Evolutionary conservation across 2,113 vertebrate species (phyloP), one percentile per base, ranked within the genome.

Genomic region (Turnix velox): DNA sequence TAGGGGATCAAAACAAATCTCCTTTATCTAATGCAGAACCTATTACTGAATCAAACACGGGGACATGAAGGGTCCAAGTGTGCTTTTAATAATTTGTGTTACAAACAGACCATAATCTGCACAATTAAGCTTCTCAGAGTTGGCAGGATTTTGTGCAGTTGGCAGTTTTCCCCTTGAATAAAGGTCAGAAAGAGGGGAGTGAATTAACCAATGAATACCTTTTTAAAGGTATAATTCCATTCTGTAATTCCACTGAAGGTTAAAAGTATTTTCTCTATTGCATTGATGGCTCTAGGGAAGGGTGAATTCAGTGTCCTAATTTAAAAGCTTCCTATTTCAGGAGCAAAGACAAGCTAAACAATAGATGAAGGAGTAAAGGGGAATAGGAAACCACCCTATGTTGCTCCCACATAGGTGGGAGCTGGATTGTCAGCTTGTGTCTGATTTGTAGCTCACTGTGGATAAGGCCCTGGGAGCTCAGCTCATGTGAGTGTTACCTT

Each of bases 61-160:
- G 51, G 68, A 79, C 15, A 3, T 51, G 84, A 94, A 92, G 81
- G 88, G 88, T 96, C 92, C 89, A 91, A 96, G 84, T 62, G 80
- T 96, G 69, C 76, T 93, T 95, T 96, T 91, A 92, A 93, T 97
- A 97, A 97, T 97, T 93, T 96, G 91, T 88, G 92, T 95, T 94
- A 96, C 95, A 97, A 96, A 96, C 95, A 96, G 91, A 94, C 90
- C 3, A 0, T 94, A 95, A 97, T 97, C 95, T 93, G 92, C 76
- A 87, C 95, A 96, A 89, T 96, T 97, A 97, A 97, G 92, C 94
- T 90, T 83, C 87, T 95, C 91, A 88, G 86, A 85, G 76, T 28
- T 96, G 94, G 96, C 95, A 96, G 92, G 87, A 58, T 91, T 97
- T 94, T 88, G 65, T 83, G 76, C 69, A 65, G 73, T 90, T 97